Evolutionary conservation across 2,113 vertebrate species (phyloP).

Genomic region (Sylvilagus bachmani): DNA sequence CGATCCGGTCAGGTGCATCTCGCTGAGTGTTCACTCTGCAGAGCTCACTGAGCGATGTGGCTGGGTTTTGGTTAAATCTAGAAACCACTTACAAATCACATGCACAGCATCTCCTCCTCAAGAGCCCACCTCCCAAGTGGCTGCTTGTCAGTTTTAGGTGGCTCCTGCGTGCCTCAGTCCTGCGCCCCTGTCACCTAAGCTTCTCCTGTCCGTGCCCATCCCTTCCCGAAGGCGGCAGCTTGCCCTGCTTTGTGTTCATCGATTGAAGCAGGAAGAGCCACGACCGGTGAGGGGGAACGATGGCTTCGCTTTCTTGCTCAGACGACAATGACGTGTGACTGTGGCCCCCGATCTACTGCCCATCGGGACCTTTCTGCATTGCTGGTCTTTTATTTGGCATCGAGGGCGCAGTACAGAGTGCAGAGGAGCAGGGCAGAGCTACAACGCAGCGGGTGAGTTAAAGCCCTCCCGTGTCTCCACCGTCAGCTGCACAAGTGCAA

Average conservation of each 20-base stretch:
- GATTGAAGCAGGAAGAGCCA: not conserved
- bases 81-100: not conserved
- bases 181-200: not conserved
- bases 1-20: rapidly evolving
- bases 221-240: not conserved
- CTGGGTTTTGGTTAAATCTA: not conserved
- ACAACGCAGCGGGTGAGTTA: rapidly evolving
- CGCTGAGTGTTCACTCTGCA: rapidly evolving
- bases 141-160: no score
- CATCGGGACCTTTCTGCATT: no score
- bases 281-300: not conserved
- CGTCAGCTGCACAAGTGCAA: not conserved
- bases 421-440: not conserved
- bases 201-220: rapidly evolving
- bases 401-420: not conserved
- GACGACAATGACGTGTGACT: rapidly evolving
- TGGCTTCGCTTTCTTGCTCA: not conserved
- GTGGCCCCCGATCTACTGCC: not conserved
- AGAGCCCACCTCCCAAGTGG: not conserved
- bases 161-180: not conserved
- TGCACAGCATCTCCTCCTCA: not conserved
- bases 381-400: not conserved
- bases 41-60: not conserved
- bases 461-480: not conserved
- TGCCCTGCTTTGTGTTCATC: not conserved